Conservation (phyloP, 2,888 invertebrate species). For the Pterostichus madidus region DNA sequence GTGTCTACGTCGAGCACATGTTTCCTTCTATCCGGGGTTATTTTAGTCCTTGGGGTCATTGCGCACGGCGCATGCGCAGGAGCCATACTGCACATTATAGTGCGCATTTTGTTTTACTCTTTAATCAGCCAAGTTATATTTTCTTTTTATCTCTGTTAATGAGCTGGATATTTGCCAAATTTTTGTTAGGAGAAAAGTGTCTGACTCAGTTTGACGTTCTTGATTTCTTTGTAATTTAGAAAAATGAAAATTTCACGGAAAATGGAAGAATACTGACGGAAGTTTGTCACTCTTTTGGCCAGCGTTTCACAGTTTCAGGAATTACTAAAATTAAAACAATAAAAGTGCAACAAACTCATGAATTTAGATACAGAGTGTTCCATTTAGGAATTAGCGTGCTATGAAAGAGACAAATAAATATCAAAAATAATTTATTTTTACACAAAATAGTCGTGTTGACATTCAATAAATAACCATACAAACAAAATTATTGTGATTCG, state of each 20-base stretch:
- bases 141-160: slow-evolving; percentile 37
- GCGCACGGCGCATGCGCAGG: slow-evolving; percentile 32
- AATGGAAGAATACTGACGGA: not conserved
- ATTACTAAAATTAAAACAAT: too few species aligned
- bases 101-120: not conserved
- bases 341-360: too few species aligned
- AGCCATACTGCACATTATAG: not conserved
- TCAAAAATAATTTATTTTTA: too few species aligned
- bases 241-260: slow-evolving; percentile 32
- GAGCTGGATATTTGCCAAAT: slow-evolving; percentile 30
- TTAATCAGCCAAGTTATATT: slow-evolving; percentile 23
- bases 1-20: slow-evolving; percentile 40
- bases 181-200: not conserved
- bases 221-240: slow-evolving; percentile 26
- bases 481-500: too few species aligned
- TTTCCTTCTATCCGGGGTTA: slow-evolving; percentile 23
- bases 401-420: too few species aligned
- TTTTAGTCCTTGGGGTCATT: slow-evolving; percentile 43
- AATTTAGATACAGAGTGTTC: too few species aligned
- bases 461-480: too few species aligned
- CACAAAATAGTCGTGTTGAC: too few species aligned
- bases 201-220: not conserved
- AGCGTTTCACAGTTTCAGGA: too few species aligned
- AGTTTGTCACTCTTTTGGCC: too few species aligned
- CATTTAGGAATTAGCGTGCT: too few species aligned